Conservation (phyloP, 2,797 vertebrate genomes). For the Discoglossus pictus region DNA sequence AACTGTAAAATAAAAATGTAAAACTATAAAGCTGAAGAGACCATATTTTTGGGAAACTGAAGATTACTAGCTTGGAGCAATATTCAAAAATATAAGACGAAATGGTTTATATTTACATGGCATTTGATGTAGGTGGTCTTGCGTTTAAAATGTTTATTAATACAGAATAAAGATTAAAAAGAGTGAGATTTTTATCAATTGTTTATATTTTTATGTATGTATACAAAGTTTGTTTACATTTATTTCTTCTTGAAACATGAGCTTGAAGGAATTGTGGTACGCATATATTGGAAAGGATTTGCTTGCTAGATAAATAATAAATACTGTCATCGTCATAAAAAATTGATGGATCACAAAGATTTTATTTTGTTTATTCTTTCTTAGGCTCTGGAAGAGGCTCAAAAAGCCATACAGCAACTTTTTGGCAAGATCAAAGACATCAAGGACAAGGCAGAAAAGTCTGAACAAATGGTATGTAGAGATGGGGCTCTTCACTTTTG, state of each 20-base stretch:
- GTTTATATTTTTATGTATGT: constrained; percentile 32
- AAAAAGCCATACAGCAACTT: constrained; percentile 95
- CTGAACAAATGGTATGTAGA: constrained; percentile 94
- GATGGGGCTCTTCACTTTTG: too few relatives aligned
- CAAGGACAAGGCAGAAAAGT: constrained; percentile 99
- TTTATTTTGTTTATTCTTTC: constrained; percentile 54
- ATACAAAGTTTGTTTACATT: constrained; percentile 32
- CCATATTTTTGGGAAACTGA: too few relatives aligned
- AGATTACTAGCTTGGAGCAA: too few relatives aligned
- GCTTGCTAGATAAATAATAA: constrained; percentile 40
- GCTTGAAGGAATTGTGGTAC: constrained; percentile 10
- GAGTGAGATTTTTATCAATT: constrained; percentile 16
- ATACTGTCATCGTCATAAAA: constrained; percentile 33
- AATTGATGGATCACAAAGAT: constrained; percentile 26
- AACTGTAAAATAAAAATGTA: too few relatives aligned
- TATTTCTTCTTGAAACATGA: constrained; percentile 22
- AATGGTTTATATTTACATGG: constrained; percentile 32
- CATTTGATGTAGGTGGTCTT: constrained; percentile 10
- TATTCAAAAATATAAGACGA: too few relatives aligned
- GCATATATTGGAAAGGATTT: constrained; percentile 24
- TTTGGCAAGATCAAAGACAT: constrained; percentile 99
- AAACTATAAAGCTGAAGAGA: too few relatives aligned
- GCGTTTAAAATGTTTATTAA: constrained; percentile 34
- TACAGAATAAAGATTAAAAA: constrained; percentile 36
- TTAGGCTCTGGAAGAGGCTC: constrained; percentile 95